Evolutionary conservation across 2,797 vertebrate species (phyloP), one percentile per base, ranked within the genome.

Genomic region (Acanthurus tractus): DNA sequence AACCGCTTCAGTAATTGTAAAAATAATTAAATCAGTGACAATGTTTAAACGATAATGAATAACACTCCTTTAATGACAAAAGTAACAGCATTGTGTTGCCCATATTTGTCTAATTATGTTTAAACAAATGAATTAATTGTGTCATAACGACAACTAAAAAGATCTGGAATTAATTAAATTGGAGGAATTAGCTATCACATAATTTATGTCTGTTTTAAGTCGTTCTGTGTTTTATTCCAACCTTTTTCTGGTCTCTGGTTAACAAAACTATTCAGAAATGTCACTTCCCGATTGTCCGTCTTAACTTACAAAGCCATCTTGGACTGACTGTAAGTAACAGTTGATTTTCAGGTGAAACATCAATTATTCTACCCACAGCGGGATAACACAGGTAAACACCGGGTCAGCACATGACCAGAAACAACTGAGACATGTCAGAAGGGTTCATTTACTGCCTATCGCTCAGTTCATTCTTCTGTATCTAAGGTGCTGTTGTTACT

Each of bases 371-470:
- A 73, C 44, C 40, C 22, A 40, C 46, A 40, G 23, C 6, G 13
- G 10, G 20, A 50, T 4, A 57, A 52, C 25, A 14, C 13, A 56
- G 42, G 12, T 25, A 13, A 7, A 38, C 25, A 48, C 2, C 0
- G 38, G 9, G 36, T 46, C 38, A 70, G 44, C 17, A 15, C 11
- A 66, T 38, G 42, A 34, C 13, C 62, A 68, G 57, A 17, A 55
- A 34, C 63, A 36, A 23, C 29, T 34, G 36, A 74, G 46, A 45
- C 17, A 20, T 23, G 17, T 55, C 55, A 61, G 53, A 8, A 3
- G 48, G 34, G 53, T 65, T 62, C 6, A 78, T 74, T 70, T 61
- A 69, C 57, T 29, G 48, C 45, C 62, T 10, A 8, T 67, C 17
- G 40, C 53, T 34, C 29, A 34, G 29, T 55, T 54, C 50, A 38